Percentiles rank a stretch among this genome's conserved stretches.
Conservation (phyloP, 2,888 invertebrate genomes). For the Nezara viridula region DNA sequence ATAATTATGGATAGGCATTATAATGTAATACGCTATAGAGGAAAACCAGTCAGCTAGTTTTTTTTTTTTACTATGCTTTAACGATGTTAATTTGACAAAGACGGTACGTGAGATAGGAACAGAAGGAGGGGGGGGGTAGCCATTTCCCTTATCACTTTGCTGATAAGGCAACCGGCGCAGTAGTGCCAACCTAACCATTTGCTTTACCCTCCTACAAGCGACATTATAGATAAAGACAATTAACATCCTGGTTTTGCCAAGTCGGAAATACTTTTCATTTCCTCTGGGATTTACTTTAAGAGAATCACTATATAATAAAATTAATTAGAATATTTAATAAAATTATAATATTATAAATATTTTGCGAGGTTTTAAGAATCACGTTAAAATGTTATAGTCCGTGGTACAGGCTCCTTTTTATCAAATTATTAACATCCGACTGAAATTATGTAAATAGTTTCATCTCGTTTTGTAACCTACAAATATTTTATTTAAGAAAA, state of each 20-base stretch:
- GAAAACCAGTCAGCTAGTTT: too few relatives aligned
- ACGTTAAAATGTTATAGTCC: too few relatives aligned
- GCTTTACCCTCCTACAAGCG: background rate
- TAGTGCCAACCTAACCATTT: background rate
- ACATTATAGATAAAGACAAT: background rate
- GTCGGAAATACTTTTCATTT: background rate
- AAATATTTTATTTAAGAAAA: too few relatives aligned
- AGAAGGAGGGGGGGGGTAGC: background rate
- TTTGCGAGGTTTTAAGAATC: too few relatives aligned
- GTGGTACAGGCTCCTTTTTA: too few relatives aligned
- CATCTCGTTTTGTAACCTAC: too few relatives aligned
- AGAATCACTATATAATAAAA: background rate
- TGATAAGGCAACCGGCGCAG: background rate
- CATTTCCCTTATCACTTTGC: background rate
- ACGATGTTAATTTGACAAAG: constrained; percentile 2
- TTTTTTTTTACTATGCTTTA: background rate
- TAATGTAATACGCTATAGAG: too few relatives aligned
- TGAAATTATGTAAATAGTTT: too few relatives aligned
- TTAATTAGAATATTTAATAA: too few relatives aligned
- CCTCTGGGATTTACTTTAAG: background rate
- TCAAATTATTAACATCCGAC: too few relatives aligned
- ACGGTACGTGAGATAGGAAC: background rate
- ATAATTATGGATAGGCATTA: too few relatives aligned
- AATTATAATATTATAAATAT: too few relatives aligned
- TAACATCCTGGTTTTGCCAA: background rate